phyloP scores from a whole-genome alignment of 2,113 vertebrate genomes.

The Acrocephalus kingi region DNA sequence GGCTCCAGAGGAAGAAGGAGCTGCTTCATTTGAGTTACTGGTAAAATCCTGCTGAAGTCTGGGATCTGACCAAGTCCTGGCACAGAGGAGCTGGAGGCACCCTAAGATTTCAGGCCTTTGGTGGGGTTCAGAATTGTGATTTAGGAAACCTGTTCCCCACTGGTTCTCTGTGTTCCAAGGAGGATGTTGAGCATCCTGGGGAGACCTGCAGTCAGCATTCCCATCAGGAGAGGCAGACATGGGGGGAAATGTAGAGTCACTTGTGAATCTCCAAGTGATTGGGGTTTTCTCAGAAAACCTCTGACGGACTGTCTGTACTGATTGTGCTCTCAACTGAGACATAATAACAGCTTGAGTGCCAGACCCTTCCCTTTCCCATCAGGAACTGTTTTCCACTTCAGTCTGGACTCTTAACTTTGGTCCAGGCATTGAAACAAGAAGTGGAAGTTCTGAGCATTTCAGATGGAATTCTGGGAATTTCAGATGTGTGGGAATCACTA shows the following conservation, averaged over 20 bases:
- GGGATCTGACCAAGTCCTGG: not conserved
- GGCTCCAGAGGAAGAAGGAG: not conserved
- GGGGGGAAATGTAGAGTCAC: no score
- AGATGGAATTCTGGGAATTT: not conserved
- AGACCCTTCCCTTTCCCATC: not conserved
- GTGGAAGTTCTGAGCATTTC: not conserved
- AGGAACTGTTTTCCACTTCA: not conserved
- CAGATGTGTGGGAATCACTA: rapidly evolving
- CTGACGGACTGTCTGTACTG: not conserved
- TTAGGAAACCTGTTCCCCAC: not conserved
- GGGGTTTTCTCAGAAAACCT: not conserved
- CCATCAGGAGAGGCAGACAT: not conserved
- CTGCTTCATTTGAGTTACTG: not conserved
- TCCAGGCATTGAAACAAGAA: not conserved
- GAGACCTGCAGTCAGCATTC: not conserved
- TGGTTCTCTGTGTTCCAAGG: not conserved
- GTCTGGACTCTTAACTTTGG: not conserved
- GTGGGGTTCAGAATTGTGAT: not conserved
- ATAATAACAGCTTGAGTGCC: not conserved
- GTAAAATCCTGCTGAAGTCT: not conserved
- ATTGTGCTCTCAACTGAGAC: not conserved
- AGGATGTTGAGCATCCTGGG: rapidly evolving
- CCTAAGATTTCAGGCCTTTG: not conserved
- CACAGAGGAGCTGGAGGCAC: not conserved
- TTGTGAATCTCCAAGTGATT: rapidly evolving